Evolutionary conservation across 2,888 invertebrate species (phyloP).

Genomic region (Leptothorax acervorum): DNA sequence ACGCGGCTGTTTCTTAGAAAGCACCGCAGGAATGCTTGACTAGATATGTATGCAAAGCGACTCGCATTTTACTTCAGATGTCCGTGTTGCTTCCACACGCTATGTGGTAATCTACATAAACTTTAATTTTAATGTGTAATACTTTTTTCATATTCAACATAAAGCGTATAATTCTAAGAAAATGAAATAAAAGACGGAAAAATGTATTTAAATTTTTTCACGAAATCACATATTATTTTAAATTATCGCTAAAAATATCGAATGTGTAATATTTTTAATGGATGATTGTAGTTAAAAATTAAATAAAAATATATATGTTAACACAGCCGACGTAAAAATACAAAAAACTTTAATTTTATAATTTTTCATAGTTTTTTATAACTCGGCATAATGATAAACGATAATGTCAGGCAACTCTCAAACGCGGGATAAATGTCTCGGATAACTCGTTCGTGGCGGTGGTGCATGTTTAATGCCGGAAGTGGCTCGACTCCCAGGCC

Average conservation of each 20-base stretch:
- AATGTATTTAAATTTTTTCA: not conserved
- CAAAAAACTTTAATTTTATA: not conserved
- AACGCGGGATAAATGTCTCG: conserved; percentile 39
- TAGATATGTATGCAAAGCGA: conserved; percentile 44
- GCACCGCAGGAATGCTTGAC: conserved; percentile 32
- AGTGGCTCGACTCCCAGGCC: conserved; percentile 78
- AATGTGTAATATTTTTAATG: not conserved
- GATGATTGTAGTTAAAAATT: not conserved
- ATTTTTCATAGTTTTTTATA: conserved; percentile 22
- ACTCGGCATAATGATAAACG: not conserved
- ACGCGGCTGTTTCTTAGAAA: conserved; percentile 40
- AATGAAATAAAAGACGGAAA: not conserved
- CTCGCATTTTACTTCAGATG: conserved; percentile 37
- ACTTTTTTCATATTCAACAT: conserved; percentile 34
- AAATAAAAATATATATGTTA: not conserved
- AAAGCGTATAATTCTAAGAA: not conserved
- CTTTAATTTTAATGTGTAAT: conserved; percentile 45
- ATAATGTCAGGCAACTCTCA: not conserved
- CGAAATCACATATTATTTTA: not conserved
- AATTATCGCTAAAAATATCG: not conserved
- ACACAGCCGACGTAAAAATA: not conserved
- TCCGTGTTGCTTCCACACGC: conserved; percentile 36
- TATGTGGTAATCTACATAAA: conserved; percentile 43
- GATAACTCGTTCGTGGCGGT: conserved; percentile 56
- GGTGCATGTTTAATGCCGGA: conserved; percentile 83